These are phyloP conservation scores for Pardosa pseudoannulata DNA, from an alignment of 2,888 invertebrate species.

Conservation along the genomic window DNA sequence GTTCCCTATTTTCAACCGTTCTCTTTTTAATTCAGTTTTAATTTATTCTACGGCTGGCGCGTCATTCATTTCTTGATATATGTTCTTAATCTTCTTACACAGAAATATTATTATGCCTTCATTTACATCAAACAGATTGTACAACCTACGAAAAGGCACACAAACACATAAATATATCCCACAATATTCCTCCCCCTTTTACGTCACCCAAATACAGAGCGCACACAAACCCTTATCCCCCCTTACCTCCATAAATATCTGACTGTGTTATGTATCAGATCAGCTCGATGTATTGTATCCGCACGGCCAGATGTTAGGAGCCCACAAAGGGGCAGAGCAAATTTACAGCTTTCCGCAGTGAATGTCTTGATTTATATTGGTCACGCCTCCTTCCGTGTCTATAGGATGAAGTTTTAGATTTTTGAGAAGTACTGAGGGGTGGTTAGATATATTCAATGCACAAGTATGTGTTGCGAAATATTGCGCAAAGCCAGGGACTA, in stretches of 20 bases:
- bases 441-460: background rate
- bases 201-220: background rate
- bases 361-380: constrained; percentile 66
- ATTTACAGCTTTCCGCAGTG: constrained; percentile 47
- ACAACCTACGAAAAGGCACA: background rate
- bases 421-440: background rate
- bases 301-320: constrained; percentile 48
- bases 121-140: background rate
- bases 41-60: background rate
- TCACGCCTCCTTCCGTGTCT: constrained; percentile 65
- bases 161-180: constrained; percentile 4
- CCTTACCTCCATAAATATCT: constrained; percentile 8
- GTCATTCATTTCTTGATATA: background rate
- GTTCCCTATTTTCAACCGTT: too few relatives aligned
- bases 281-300: background rate
- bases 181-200: background rate
- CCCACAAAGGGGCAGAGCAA: constrained; percentile 18
- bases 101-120: background rate
- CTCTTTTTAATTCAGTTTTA: too few relatives aligned
- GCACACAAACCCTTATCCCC: background rate
- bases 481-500: background rate
- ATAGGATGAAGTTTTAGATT: constrained; percentile 48
- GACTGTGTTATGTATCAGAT: background rate
- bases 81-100: background rate
- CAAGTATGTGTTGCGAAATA: constrained; percentile 2